A percentile compares a stretch with the other conserved stretches of the same genome.
Evolutionary conservation across 1,140 invertebrate species (phyloP).

Genomic region (Caenorhabditis tropicalis): DNA sequence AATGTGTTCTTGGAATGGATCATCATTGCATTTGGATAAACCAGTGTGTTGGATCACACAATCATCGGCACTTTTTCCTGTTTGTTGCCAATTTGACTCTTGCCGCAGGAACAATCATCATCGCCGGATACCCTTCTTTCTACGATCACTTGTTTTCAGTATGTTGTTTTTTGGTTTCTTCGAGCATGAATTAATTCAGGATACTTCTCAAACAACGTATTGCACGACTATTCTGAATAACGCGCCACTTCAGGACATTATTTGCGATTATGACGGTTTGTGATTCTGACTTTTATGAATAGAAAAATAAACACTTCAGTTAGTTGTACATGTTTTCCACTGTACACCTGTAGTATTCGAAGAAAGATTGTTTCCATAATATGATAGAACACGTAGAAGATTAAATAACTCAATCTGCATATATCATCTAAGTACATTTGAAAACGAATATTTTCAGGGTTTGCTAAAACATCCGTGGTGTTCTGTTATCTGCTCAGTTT

Average conservation of each 20-base stretch:
- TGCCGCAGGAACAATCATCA: slow-evolving; percentile 56
- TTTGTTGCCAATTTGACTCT: slow-evolving; percentile 64
- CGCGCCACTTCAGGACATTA: slow-evolving; percentile 50
- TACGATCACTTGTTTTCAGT: slow-evolving; percentile 56
- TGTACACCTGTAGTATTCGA: not conserved
- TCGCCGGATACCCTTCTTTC: slow-evolving; percentile 36
- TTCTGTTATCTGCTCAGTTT: slow-evolving; percentile 53
- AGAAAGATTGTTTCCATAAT: not conserved
- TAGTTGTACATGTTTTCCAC: not conserved
- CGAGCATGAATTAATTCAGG: not conserved
- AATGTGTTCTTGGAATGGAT: slow-evolving; percentile 72
- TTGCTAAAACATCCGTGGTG: slow-evolving; percentile 52
- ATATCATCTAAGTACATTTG: too few species aligned
- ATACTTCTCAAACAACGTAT: not conserved
- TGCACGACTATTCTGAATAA: slow-evolving; percentile 47
- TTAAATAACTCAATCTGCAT: too few species aligned
- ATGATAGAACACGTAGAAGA: not conserved
- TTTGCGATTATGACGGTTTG: slow-evolving; percentile 42
- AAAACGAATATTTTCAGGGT: not conserved
- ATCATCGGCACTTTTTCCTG: slow-evolving; percentile 70
- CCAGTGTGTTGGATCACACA: slow-evolving; percentile 69
- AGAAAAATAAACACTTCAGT: not conserved
- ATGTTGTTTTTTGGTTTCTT: not conserved
- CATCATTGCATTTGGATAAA: slow-evolving; percentile 72
- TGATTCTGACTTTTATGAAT: not conserved